A percentile compares a stretch with the other conserved stretches of the same genome.
Conservation (phyloP, 2,888 invertebrate genomes). For the Hypolimnas misippus region DNA sequence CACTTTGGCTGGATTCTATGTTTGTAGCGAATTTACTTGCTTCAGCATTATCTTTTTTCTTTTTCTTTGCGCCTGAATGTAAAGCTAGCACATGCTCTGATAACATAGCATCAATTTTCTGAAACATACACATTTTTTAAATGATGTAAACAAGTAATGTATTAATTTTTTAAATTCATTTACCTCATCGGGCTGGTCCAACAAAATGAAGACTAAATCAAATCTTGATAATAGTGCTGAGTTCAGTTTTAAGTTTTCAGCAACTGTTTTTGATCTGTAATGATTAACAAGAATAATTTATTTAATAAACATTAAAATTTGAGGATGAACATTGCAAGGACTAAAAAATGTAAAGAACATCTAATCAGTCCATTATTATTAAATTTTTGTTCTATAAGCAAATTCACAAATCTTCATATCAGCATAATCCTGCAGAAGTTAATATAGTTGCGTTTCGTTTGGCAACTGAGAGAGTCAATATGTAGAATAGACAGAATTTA, state of each 20-base stretch:
- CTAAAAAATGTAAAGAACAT: too few species aligned
- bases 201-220: constrained; percentile 95
- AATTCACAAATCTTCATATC: too few species aligned
- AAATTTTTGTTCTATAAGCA: too few species aligned
- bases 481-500: too few species aligned
- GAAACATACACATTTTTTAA: constrained; percentile 49
- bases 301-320: too few species aligned
- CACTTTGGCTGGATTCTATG: constrained; percentile 63
- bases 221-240: constrained; percentile 95
- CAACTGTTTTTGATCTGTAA: constrained; percentile 90
- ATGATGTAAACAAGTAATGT: not conserved
- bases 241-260: constrained; percentile 94
- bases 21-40: constrained; percentile 51
- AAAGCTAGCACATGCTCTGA: constrained; percentile 93
- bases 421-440: too few species aligned
- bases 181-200: constrained; percentile 94
- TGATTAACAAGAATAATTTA: not conserved
- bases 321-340: too few species aligned
- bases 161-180: not conserved
- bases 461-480: too few species aligned
- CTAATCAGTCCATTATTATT: too few species aligned
- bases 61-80: constrained; percentile 82
- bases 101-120: constrained; percentile 89
- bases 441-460: too few species aligned
- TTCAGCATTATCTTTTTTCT: constrained; percentile 50